A percentile compares a stretch with the other conserved stretches of the same genome.
Evolutionary conservation across 2,797 vertebrate genomes (phyloP).

Genomic region (Pseudomugil gertrudae): DNA sequence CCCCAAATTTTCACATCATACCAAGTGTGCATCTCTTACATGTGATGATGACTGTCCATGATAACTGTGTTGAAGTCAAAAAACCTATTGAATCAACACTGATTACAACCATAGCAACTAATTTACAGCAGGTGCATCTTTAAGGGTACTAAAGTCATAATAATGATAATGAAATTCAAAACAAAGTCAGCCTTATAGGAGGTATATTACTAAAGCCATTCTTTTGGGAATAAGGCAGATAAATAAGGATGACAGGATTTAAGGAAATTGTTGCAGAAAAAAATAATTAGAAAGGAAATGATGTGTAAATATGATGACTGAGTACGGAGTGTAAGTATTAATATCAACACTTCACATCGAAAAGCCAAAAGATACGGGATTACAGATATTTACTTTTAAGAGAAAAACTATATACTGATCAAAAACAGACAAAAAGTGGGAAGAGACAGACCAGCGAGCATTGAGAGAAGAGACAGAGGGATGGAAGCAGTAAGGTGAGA

Average conservation of each 20-base stretch:
- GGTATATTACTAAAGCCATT: too few species aligned
- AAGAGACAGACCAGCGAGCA: slow-evolving; percentile 13
- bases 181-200: too few species aligned
- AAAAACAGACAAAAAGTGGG: slow-evolving; percentile 25
- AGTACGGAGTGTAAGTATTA: background rate
- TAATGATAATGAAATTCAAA: background rate
- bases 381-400: background rate
- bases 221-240: background rate
- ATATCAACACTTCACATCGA: background rate
- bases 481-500: slow-evolving; percentile 58
- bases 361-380: background rate
- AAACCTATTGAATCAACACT: background rate
- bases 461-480: slow-evolving; percentile 19
- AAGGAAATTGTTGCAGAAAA: background rate
- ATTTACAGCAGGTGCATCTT: background rate
- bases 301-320: background rate
- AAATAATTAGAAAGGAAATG: too few species aligned
- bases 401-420: slow-evolving; percentile 25
- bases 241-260: background rate
- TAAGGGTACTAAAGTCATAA: background rate
- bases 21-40: background rate
- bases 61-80: background rate
- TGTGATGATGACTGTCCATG: background rate
- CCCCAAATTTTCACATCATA: background rate
- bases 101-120: background rate